phyloP scores from a whole-genome alignment of 2,113 vertebrate species.

The Willisornis vidua region DNA sequence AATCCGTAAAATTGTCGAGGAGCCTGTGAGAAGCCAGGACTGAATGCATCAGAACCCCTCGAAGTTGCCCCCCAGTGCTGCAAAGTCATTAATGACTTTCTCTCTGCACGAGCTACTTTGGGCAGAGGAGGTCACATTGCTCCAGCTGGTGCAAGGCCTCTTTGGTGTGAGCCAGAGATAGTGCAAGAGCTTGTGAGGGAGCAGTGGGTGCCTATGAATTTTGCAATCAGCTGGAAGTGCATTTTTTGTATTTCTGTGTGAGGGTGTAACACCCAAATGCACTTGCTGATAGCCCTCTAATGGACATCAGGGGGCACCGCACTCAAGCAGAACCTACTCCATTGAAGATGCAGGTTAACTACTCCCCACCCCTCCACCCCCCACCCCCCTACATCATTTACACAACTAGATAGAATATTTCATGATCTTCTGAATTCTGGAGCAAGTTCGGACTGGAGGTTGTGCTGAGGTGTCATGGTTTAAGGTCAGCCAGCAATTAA shows the following conservation, averaged over 20 bases:
- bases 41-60: background rate
- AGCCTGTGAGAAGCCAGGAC: background rate
- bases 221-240: background rate
- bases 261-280: background rate
- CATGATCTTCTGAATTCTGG: background rate
- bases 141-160: background rate
- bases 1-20: background rate
- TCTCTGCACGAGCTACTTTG: background rate
- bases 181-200: background rate
- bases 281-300: background rate
- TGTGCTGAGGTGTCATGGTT: background rate
- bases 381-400: background rate
- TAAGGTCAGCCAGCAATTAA: background rate
- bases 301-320: background rate
- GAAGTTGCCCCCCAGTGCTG: background rate
- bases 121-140: background rate
- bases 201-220: background rate
- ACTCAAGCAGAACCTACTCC: background rate
- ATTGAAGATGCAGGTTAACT: background rate
- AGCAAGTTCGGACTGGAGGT: background rate
- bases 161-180: background rate
- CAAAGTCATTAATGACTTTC: fast-evolving
- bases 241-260: background rate
- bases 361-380: too few relatives aligned
- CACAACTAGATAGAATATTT: background rate